These are phyloP conservation scores for Eriosoma lanigerum DNA, from an alignment of 1,140 invertebrate genomes.

Conservation along the genomic window DNA sequence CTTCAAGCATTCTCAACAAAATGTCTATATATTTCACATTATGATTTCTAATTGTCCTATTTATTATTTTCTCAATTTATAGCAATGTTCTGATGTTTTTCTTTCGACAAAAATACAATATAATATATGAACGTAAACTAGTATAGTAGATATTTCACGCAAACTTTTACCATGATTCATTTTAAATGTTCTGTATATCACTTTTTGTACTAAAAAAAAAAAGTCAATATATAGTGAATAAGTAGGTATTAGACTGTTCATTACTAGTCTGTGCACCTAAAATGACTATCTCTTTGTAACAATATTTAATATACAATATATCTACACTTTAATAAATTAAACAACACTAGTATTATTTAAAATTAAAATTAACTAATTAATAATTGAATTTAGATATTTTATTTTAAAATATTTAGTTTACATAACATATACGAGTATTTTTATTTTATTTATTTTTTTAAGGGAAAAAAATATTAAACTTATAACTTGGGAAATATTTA, in stretches of 20 bases:
- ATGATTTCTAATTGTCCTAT: background rate
- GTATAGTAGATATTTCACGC: background rate
- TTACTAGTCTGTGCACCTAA: background rate
- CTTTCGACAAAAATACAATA: background rate
- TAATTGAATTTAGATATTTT: no score
- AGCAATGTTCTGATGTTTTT: constrained; percentile 4
- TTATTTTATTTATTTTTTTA: no score
- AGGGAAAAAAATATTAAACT: no score
- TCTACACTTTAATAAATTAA: constrained; percentile 50
- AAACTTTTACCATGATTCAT: constrained; percentile 47
- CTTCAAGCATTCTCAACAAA: background rate
- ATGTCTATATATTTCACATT: constrained; percentile 19
- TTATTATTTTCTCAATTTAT: constrained; percentile 18
- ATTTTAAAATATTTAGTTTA: no score
- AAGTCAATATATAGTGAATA: constrained; percentile 28
- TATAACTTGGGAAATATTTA: no score
- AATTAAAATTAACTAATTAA: background rate
- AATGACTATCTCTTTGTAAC: background rate
- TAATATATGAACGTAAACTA: constrained; percentile 29
- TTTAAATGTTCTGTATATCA: constrained; percentile 30
- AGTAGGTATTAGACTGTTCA: background rate
- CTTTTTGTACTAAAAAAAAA: constrained; percentile 25
- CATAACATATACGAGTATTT: no score
- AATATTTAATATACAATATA: constrained; percentile 28
- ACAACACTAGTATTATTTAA: background rate